Conservation (phyloP, 2,113 vertebrate genomes). For the Megatriorchis doriae region DNA sequence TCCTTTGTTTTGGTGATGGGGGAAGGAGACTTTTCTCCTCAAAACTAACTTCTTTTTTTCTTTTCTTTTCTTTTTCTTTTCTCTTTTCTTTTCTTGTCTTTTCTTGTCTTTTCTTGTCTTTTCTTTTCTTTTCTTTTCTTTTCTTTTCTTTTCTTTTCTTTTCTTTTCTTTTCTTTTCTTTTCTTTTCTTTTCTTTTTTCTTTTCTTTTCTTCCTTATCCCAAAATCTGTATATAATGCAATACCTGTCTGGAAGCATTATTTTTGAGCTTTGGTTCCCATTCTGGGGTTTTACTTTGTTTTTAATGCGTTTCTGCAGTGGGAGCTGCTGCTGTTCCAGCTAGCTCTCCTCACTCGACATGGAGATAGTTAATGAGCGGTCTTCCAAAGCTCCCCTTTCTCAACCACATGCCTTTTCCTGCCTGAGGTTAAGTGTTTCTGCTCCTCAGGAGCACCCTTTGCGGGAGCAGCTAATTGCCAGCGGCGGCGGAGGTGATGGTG, state of each 20-base stretch:
- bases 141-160: too few relatives aligned
- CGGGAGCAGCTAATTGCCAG: background rate
- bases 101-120: too few relatives aligned
- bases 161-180: background rate
- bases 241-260: fast-evolving
- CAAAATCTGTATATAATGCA: background rate
- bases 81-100: too few relatives aligned
- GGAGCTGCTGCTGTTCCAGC: background rate
- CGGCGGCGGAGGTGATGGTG: background rate
- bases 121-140: background rate
- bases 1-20: background rate
- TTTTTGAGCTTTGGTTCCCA: background rate
- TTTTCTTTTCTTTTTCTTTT: background rate
- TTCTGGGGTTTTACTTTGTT: background rate
- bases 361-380: background rate
- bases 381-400: background rate
- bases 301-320: background rate
- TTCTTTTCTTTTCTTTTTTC: too few relatives aligned
- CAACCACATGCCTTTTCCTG: background rate
- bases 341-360: background rate
- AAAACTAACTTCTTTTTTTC: background rate
- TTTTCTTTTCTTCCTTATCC: too few relatives aligned
- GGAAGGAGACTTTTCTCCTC: background rate
- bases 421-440: background rate
- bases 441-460: background rate